phyloP scores from a whole-genome alignment of 2,888 invertebrate genomes.

The Drosophila eohydei region DNA sequence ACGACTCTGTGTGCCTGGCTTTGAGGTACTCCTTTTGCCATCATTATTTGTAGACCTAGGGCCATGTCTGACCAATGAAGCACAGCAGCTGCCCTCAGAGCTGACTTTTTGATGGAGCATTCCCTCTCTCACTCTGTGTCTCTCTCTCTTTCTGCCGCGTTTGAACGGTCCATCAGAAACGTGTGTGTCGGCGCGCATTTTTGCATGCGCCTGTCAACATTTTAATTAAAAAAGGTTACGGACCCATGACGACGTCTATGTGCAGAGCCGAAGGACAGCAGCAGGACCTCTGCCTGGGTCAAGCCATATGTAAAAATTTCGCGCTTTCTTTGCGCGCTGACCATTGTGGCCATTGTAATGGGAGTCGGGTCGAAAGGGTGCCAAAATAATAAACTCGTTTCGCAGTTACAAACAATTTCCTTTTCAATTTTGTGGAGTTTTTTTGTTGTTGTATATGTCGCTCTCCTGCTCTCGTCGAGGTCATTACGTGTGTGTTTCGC shows the following conservation, averaged over 20 bases:
- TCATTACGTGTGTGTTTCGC: slow-evolving; percentile 82
- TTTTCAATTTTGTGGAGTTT: slow-evolving; percentile 81
- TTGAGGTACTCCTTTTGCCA: background rate
- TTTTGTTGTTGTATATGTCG: slow-evolving; percentile 1
- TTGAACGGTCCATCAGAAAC: slow-evolving; percentile 33
- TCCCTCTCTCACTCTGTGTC: slow-evolving; percentile 3
- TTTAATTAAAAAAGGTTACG: slow-evolving; percentile 85
- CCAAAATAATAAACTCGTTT: slow-evolving; percentile 85
- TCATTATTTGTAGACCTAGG: slow-evolving; percentile 18
- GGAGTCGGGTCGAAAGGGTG: slow-evolving; percentile 73
- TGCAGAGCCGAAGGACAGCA: slow-evolving; percentile 8
- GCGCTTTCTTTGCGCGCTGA: slow-evolving; percentile 75
- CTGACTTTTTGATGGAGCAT: slow-evolving; percentile 43
- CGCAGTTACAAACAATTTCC: slow-evolving; percentile 84
- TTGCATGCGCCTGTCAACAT: slow-evolving; percentile 85
- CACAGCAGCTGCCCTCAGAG: slow-evolving; percentile 27
- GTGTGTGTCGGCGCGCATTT: slow-evolving; percentile 60
- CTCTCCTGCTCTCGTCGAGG: slow-evolving; percentile 49
- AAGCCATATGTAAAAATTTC: slow-evolving; percentile 79
- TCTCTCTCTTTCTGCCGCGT: background rate
- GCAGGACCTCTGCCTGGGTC: slow-evolving; percentile 13
- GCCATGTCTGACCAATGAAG: slow-evolving; percentile 51
- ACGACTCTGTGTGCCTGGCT: background rate
- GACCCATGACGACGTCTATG: slow-evolving; percentile 59
- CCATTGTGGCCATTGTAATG: slow-evolving; percentile 34